These are phyloP conservation scores for Parnassius mnemosyne DNA, from an alignment of 2,888 invertebrate genomes.

Conservation along the genomic window DNA sequence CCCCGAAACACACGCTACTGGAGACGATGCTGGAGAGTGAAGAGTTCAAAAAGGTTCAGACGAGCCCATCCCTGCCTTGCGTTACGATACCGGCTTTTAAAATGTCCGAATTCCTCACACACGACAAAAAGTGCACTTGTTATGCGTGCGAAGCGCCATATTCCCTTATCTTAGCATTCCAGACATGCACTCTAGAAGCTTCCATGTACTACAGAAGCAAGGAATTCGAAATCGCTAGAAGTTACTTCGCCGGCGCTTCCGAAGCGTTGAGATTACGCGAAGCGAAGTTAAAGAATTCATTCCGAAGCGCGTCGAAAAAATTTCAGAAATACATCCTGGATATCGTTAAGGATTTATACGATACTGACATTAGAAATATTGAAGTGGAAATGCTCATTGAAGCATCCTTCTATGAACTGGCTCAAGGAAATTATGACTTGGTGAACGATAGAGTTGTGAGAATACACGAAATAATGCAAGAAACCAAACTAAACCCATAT, in stretches of 20 bases:
- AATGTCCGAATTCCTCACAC: conserved; percentile 49
- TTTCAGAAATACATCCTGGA: conserved; percentile 46
- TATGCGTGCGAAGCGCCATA: conserved; percentile 48
- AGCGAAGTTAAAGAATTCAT: conserved; percentile 36
- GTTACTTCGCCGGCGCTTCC: conserved; percentile 55
- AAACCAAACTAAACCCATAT: conserved; percentile 39
- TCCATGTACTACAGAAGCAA: conserved; percentile 53
- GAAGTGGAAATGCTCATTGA: conserved; percentile 54
- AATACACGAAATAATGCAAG: conserved; percentile 53
- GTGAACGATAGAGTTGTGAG: conserved; percentile 52
- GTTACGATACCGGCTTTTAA: conserved; percentile 43
- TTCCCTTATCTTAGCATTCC: conserved; percentile 42
- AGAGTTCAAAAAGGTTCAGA: conserved; percentile 40
- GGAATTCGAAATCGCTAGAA: conserved; percentile 52
- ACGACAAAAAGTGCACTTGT: conserved; percentile 47
- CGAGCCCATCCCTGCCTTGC: conserved; percentile 46
- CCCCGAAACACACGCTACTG: conserved; percentile 45
- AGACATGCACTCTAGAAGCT: conserved; percentile 49
- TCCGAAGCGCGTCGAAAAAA: conserved; percentile 24
- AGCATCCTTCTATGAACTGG: conserved; percentile 53
- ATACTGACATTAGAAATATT: conserved; percentile 38
- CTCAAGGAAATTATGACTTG: conserved; percentile 37
- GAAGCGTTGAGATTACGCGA: conserved; percentile 42
- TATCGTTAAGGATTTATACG: conserved; percentile 33
- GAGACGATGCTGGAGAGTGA: conserved; percentile 57